Base-by-base conservation (phyloP, 1,140 invertebrate genomes). In the Pseudomyrmex gracilis region DNA sequence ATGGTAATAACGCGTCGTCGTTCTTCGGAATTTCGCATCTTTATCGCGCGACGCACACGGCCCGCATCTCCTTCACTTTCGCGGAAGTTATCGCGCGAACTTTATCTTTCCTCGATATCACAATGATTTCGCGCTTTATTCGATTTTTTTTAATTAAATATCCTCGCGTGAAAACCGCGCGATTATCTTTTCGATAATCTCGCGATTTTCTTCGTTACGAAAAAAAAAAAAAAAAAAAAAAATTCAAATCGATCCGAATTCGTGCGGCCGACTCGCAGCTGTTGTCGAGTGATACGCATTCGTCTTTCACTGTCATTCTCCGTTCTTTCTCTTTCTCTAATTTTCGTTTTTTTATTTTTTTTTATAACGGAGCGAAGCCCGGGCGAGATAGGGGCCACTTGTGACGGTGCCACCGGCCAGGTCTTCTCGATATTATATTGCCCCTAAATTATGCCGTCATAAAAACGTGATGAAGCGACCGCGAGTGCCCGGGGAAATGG, bases 381-480 rank as follows among this genome's bases (percentile, higher is more conserved):
- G 12, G 12, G 4, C 58, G 64, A 47, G 49, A 60, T 47, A 49
- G 20, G 55, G 47, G 58, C 55, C 70, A 43, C 64, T 70, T 74
- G 49, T 73, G 73, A 45, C 55, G 73, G 34, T 89, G 55, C 67
- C 85, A 87, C 71, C 53, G 74, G 61, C 74, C 71, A 70, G 20
- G 57, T 57, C 66, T 51, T 84, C 47, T 47, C 49, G 71, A 84
- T 87, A 87, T 87, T 89, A 89, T 89, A 89, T 89, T 66, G 68
- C 49, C 76, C 66, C 68, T 87, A 85, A 89, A 87, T 89, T 89
- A 89, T 89, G 86, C 87, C 85, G 64, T 73, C 88, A 85, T 89
- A 89, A 89, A 89, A 89, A 89, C 70, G 73, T 85, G 87, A 89
- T 85, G 87, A 89, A 87, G 85, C 85, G 73, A 58, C 76, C 84